Conservation (phyloP, 2,113 vertebrate genomes). For the Brienomyrus brachyistius region DNA sequence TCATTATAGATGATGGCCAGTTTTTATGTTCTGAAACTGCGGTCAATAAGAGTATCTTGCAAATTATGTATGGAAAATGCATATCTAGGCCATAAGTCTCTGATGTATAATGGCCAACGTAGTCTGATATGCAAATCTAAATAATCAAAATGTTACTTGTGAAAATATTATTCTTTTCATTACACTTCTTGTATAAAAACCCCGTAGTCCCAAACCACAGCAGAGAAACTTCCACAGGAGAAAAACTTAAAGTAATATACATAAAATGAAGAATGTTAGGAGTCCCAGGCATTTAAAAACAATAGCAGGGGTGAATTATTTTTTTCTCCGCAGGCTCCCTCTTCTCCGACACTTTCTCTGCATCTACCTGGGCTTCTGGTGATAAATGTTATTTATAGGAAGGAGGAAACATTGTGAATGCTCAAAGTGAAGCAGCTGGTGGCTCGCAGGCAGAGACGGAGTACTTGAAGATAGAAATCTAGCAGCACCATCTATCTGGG, state of each 20-base stretch:
- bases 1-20: background rate
- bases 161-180: background rate
- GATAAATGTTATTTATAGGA: conserved; percentile 72
- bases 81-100: background rate
- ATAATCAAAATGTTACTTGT: background rate
- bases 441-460: conserved; percentile 63
- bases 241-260: background rate
- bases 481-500: conserved; percentile 73
- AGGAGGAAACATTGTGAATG: conserved; percentile 58
- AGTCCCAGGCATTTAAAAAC: conserved; percentile 29
- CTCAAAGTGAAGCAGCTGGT: conserved; percentile 65
- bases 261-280: background rate
- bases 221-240: background rate
- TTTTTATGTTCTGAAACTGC: background rate
- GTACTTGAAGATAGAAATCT: conserved; percentile 65
- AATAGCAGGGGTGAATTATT: background rate
- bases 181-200: background rate
- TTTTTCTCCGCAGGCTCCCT: conserved; percentile 36
- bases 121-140: background rate
- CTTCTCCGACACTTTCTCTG: conserved; percentile 15
- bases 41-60: background rate
- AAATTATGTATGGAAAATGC: background rate
- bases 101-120: background rate
- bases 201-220: background rate
- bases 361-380: conserved; percentile 39